Conservation (phyloP, 2,113 vertebrate genomes). For the Syngnathus floridae region DNA sequence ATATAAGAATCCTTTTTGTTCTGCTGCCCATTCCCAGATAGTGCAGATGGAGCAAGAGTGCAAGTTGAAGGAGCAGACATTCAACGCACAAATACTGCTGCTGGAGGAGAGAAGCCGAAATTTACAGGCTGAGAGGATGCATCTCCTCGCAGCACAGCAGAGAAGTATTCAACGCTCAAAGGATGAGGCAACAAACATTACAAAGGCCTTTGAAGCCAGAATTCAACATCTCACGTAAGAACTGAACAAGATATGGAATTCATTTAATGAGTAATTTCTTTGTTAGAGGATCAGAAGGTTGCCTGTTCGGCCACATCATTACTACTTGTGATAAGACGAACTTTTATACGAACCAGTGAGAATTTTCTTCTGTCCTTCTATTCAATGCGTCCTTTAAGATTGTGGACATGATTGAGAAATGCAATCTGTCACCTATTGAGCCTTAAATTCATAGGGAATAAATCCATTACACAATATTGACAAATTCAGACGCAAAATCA, state of each 20-base stretch:
- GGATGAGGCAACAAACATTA: slow-evolving; percentile 78
- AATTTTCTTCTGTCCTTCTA: background rate
- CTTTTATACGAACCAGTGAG: background rate
- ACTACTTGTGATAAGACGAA: background rate
- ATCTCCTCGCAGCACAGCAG: slow-evolving; percentile 79
- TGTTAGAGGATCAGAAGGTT: background rate
- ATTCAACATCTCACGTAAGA: slow-evolving; percentile 79
- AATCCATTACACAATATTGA: too few species aligned
- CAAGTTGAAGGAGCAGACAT: slow-evolving; percentile 76
- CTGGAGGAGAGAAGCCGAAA: slow-evolving; percentile 80
- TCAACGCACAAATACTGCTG: slow-evolving; percentile 76
- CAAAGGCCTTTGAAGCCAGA: slow-evolving; percentile 74
- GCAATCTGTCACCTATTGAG: background rate
- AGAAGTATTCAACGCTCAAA: slow-evolving; percentile 81
- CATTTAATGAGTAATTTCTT: background rate
- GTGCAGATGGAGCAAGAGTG: slow-evolving; percentile 83
- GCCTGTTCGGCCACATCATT: background rate
- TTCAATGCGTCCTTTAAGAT: background rate
- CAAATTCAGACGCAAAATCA: background rate
- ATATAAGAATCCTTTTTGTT: background rate
- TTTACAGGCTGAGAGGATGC: slow-evolving; percentile 74
- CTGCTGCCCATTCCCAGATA: slow-evolving; percentile 64
- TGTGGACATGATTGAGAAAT: background rate
- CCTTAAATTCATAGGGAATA: background rate
- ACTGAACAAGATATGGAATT: background rate